phyloP scores from a whole-genome alignment of 2,888 invertebrate genomes.

The Acanthosoma haemorrhoidale region DNA sequence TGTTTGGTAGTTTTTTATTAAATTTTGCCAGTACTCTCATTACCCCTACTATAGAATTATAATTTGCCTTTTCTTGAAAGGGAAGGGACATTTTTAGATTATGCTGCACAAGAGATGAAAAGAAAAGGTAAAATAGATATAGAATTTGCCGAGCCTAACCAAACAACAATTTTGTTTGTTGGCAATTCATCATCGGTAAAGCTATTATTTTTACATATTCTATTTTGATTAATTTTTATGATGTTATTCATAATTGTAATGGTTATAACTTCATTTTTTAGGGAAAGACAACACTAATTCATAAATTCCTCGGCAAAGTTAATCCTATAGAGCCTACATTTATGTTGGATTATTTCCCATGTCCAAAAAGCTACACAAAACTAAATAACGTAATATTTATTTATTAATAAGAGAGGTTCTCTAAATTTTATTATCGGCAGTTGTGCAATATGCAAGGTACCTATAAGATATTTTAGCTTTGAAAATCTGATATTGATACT shows the following conservation, averaged over 20 bases:
- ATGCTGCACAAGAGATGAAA: conserved; percentile 28
- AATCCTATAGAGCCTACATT: conserved; percentile 70
- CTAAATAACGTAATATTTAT: not conserved
- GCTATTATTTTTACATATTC: too few relatives aligned
- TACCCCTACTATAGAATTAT: too few relatives aligned
- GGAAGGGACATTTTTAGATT: conserved; percentile 32
- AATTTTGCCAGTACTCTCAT: too few relatives aligned
- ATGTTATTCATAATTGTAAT: too few relatives aligned
- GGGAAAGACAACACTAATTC: conserved; percentile 77
- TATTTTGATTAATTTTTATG: too few relatives aligned
- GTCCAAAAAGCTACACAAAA: not conserved
- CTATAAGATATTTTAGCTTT: too few relatives aligned
- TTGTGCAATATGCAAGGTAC: too few relatives aligned
- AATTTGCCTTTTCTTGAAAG: not conserved
- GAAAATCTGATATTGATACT: too few relatives aligned
- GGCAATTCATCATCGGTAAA: conserved; percentile 19
- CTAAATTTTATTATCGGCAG: not conserved
- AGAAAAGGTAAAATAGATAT: conserved; percentile 9
- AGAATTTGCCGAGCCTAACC: not conserved
- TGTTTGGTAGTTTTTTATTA: not conserved
- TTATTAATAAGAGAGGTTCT: not conserved
- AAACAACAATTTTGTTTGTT: not conserved
- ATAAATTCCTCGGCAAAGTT: conserved; percentile 70
- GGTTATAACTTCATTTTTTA: conserved; percentile 45
- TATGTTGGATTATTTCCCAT: conserved; percentile 65